These are phyloP conservation scores for Nysson spinosus DNA, from an alignment of 2,888 invertebrate genomes.

Conservation along the genomic window DNA sequence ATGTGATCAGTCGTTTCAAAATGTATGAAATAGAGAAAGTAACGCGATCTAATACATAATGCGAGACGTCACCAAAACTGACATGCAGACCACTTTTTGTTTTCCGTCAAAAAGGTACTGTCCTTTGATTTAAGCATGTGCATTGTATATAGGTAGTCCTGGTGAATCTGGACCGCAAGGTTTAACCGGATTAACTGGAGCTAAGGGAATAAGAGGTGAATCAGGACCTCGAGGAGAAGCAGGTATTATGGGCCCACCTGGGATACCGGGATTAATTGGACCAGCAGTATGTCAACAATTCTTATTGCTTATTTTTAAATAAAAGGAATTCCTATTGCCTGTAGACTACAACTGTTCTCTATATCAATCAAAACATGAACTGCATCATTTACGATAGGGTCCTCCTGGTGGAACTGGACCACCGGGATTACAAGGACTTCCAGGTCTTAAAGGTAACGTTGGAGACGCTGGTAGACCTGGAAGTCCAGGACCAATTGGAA, in stretches of 20 bases:
- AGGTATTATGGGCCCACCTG: conserved; percentile 87
- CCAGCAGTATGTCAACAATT: conserved; percentile 79
- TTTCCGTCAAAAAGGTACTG: too few relatives aligned
- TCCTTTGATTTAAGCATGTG: too few relatives aligned
- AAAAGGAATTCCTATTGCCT: too few relatives aligned
- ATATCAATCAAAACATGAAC: too few relatives aligned
- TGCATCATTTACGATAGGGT: conserved; percentile 80
- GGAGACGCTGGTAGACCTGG: conserved; percentile 86
- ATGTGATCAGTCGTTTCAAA: not conserved
- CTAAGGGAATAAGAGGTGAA: conserved; percentile 87
- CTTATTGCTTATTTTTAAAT: too few relatives aligned
- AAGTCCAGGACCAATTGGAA: conserved; percentile 83
- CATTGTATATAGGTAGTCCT: conserved; percentile 79
- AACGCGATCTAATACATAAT: not conserved
- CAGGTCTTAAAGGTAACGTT: conserved; percentile 84
- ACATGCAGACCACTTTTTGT: too few relatives aligned
- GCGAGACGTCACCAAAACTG: too few relatives aligned
- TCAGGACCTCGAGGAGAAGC: conserved; percentile 86
- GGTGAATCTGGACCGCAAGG: conserved; percentile 84
- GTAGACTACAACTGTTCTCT: too few relatives aligned
- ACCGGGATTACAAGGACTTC: conserved; percentile 83
- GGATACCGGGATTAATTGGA: conserved; percentile 87
- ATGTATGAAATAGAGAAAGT: not conserved
- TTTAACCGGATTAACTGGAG: conserved; percentile 81
- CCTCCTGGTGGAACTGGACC: conserved; percentile 84